These are phyloP conservation scores for Vulpes ferrilata DNA, from an alignment of 2,113 vertebrate species.

Conservation along the genomic window DNA sequence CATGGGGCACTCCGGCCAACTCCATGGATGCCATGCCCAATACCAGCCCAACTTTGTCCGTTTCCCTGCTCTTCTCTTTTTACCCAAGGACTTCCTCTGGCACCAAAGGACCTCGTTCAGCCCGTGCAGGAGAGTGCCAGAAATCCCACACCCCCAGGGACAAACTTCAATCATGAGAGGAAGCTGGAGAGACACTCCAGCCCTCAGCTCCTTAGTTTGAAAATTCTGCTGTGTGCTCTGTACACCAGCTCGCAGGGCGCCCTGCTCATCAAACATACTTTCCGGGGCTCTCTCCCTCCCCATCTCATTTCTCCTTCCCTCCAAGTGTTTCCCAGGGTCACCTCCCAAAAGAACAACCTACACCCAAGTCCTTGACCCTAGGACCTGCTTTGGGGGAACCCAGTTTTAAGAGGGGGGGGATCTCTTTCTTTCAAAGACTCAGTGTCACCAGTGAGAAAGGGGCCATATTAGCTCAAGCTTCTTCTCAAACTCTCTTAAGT, in stretches of 20 bases:
- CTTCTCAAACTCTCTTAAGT: neutral
- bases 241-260: neutral
- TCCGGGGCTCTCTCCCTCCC: neutral
- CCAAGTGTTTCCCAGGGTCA: neutral
- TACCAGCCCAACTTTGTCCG: neutral
- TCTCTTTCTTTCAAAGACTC: neutral
- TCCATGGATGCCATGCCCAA: fast-evolving
- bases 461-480: neutral
- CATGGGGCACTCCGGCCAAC: no score
- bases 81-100: neutral
- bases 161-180: neutral
- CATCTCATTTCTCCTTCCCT: neutral
- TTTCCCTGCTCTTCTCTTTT: neutral
- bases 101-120: neutral
- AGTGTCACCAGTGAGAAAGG: neutral
- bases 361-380: neutral
- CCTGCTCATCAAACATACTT: neutral
- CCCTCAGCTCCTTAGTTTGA: neutral
- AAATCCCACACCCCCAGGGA: neutral
- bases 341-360: neutral
- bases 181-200: neutral
- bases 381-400: neutral
- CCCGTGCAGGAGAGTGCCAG: neutral
- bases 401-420: neutral
- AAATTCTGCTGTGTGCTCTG: neutral